phyloP scores from a whole-genome alignment of 2,888 invertebrate species.

The Drosophila falleni region DNA sequence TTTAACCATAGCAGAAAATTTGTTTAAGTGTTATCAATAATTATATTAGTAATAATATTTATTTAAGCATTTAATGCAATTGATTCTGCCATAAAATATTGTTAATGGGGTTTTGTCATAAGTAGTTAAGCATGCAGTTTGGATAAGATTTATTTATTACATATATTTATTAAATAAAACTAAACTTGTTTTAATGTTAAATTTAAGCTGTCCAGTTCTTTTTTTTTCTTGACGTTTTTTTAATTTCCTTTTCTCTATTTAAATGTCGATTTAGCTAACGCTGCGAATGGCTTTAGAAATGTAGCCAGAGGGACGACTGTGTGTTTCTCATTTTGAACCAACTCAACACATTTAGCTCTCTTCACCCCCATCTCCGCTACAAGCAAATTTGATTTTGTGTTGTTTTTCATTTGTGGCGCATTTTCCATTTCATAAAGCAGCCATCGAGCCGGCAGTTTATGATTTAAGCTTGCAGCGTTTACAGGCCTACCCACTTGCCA shows the following conservation, averaged over 20 bases:
- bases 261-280: conserved; percentile 67
- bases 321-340: conserved; percentile 16
- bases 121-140: neutral
- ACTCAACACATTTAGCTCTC: conserved; percentile 4
- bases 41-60: neutral
- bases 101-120: neutral
- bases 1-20: neutral
- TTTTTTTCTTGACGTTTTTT: neutral
- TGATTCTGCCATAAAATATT: neutral
- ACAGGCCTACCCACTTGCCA: conserved; percentile 27
- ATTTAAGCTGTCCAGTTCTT: neutral
- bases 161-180: neutral
- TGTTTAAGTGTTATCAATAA: neutral
- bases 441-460: conserved; percentile 75
- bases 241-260: conserved; percentile 42
- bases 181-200: neutral
- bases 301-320: conserved; percentile 25
- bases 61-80: neutral
- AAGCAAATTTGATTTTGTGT: conserved; percentile 36
- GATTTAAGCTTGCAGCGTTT: conserved; percentile 72
- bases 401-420: conserved; percentile 74
- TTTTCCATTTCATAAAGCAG: conserved; percentile 81
- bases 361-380: conserved; percentile 8
- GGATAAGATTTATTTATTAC: neutral
- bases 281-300: conserved; percentile 22